Evolutionary conservation across 1,140 invertebrate genomes (phyloP).

Genomic region (Bombus huntii): DNA sequence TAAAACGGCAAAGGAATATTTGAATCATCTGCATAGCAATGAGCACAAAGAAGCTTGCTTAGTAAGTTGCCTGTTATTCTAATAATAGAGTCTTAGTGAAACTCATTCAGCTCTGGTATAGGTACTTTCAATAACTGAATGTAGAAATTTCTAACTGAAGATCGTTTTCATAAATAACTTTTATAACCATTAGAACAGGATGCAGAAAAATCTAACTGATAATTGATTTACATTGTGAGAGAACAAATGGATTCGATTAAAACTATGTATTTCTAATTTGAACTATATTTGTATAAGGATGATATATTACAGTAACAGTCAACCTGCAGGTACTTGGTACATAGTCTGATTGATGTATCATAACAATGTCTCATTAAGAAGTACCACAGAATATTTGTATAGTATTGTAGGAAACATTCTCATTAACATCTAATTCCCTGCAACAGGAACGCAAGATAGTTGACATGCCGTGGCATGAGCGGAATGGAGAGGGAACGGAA

Average conservation of each 20-base stretch:
- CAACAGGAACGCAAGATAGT: conserved; percentile 86
- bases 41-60: conserved; percentile 87
- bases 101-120: conserved; percentile 22
- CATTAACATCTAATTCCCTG: conserved; percentile 59
- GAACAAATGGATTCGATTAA: conserved; percentile 61
- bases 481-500: conserved; percentile 82
- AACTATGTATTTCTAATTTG: conserved; percentile 63
- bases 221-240: conserved; percentile 57
- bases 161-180: conserved; percentile 51
- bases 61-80: conserved; percentile 77
- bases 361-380: conserved; percentile 54
- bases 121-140: conserved; percentile 27
- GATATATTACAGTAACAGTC: conserved; percentile 64
- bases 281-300: conserved; percentile 67
- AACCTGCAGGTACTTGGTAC: conserved; percentile 67
- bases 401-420: conserved; percentile 31
- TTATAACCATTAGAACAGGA: conserved; percentile 62
- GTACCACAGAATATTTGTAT: conserved; percentile 55
- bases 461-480: conserved; percentile 90
- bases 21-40: conserved; percentile 91
- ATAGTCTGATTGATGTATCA: conserved; percentile 59
- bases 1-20: conserved; percentile 91
- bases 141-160: conserved; percentile 34
- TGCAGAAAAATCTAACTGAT: conserved; percentile 57
- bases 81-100: conserved; percentile 35